These are phyloP conservation scores for Sturnira hondurensis DNA, from an alignment of 2,113 vertebrate genomes.

Conservation along the genomic window DNA sequence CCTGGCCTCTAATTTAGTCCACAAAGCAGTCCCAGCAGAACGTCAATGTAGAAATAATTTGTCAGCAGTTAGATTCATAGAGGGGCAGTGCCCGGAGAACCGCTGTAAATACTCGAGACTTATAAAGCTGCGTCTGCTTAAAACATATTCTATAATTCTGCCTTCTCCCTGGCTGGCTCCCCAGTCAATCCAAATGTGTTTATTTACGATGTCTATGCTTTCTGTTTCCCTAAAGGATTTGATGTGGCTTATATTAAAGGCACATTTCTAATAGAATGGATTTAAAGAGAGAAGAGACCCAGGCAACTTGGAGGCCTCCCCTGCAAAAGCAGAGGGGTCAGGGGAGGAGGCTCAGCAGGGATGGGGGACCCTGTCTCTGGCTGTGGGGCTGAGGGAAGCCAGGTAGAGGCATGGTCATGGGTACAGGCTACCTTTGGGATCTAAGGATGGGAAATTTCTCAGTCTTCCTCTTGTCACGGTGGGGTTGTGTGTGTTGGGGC, in stretches of 20 bases:
- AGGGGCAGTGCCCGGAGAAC: neutral
- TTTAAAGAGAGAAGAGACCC: neutral
- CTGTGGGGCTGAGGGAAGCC: accelerated
- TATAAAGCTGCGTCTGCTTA: slow-evolving; percentile 42
- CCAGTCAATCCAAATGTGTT: slow-evolving; percentile 31
- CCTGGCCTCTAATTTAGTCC: slow-evolving; percentile 18
- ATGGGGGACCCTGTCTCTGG: neutral
- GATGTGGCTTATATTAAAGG: slow-evolving; percentile 21
- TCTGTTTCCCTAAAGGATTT: slow-evolving; percentile 30
- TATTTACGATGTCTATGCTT: slow-evolving; percentile 42
- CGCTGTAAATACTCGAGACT: slow-evolving; percentile 16
- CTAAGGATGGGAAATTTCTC: neutral
- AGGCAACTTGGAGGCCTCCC: neutral
- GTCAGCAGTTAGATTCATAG: slow-evolving; percentile 54
- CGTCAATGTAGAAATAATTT: slow-evolving; percentile 42
- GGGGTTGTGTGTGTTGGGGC: neutral
- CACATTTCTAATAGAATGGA: neutral
- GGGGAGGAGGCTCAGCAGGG: accelerated
- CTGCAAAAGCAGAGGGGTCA: neutral
- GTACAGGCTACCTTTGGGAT: neutral
- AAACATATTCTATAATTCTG: slow-evolving; percentile 31
- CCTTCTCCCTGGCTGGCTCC: neutral
- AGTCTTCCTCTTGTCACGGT: neutral
- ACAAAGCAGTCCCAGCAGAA: slow-evolving; percentile 34
- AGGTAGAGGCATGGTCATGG: neutral